Evolutionary conservation across 2,797 vertebrate species (phyloP), one percentile per base, ranked within the genome.

Genomic region (Microcaecilia unicolor): DNA sequence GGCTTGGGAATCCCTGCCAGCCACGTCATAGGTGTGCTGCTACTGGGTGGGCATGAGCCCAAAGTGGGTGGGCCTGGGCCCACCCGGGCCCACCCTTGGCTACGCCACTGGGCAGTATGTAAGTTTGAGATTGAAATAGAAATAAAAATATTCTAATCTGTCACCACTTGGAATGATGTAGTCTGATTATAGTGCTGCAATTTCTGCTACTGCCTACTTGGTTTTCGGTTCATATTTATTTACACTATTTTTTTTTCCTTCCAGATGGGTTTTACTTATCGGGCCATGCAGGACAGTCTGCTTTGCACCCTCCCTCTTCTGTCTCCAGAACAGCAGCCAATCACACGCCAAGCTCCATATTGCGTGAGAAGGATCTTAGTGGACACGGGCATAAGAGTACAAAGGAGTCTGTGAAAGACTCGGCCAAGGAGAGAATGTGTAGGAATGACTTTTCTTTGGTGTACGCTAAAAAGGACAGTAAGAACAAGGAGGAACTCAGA

Each of bases 251-350:
- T 2, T 37, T 53, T 49, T 39, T 10, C 41, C 48, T 67, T 51
- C 14, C 61, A 99, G 95, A 98, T 48, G 88, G 91, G 9, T 96
- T 92, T 78, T 97, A 90, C 72, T 76, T 96, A 48, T 76, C 90
- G 0, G 40, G 83, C 45, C 83, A 89, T 0, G 51, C 85, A 1
- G 70, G 71, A 14, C 83, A 87, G 18, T 62, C 85, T 0, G 8
- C 82, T 43, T 70, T 90, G 41, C 92, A 89, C 42, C 61, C 86
- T 0, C 90, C 89, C 3, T 48, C 80, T 4, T 63, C 84, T 9
- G 71, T 88, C 3, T 71, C 83, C 1, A 55, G 85, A 30, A 65
- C 81, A 0, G 54, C 79, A 1, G 58, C 74, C n/a, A 51, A 52
- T 43, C 84, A 82, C 51, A 41, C 67, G 0, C 72, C 90, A 7